Base-by-base conservation (phyloP, 2,888 invertebrate genomes). In the Alloplasta piceator region DNA sequence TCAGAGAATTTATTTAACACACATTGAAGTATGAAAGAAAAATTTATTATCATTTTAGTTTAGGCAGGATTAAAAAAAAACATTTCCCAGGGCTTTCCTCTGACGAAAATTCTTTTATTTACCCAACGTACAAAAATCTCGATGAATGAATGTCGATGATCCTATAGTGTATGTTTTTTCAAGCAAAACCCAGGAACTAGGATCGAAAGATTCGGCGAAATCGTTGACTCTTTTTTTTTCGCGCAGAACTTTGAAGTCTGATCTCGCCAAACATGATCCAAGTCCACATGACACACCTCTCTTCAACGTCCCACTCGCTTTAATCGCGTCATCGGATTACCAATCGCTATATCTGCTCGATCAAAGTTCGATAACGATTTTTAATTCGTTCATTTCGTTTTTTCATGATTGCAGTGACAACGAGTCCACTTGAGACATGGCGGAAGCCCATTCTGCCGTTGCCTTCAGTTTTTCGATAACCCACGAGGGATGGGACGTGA, bases 371-470 rank as follows among this genome's bases (percentile, higher is more conserved):
- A 61, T 72, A 60, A 46, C 12, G 46, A 10, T 60, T 60, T 63
- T 52, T 36, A 14, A 39, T 55, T 52, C 55, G 9, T 68, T 43
- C 12, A 9, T 41, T 39, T 50, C n/a, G n/a, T 55, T 66, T 73
- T 61, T 43, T 58, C 55, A 12, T 58, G 14, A 41, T 26, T 52
- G 6, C 26, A 26, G 39, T 26, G 26, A 56, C 81, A 87, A 85
- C n/a, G 9, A 36, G 2, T 48, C 14, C 26, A n/a, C 16, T 55
- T 61, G 78, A 75, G 67, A 50, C 83, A 99, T 99, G 99, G 99
- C 99, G 90, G 99, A 99, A 96, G 99, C 99, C 86, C 99, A 99
- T 94, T 96, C 97, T 84, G 99, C 99, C 73, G 99, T 99, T 83
- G 99, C 98, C 82, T 99, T 99, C 92, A 98, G 98, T 72, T 99